Evolutionary conservation across 1,140 invertebrate genomes (phyloP).

Genomic region (Microplitis demolitor): DNA sequence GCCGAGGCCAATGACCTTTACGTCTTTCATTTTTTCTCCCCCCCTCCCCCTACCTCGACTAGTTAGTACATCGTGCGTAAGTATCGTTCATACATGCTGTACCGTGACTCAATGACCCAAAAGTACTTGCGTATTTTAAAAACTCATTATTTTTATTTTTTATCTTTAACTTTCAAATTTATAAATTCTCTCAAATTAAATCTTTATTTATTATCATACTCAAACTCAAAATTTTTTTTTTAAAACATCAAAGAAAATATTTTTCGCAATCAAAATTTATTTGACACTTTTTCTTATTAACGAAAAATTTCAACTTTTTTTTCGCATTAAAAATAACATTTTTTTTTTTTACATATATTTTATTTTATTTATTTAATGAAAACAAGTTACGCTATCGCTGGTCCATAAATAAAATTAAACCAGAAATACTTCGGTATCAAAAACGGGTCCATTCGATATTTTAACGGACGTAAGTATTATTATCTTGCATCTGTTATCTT

Average conservation of each 20-base stretch:
- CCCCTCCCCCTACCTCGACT: neutral
- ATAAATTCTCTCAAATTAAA: no score
- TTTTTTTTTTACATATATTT: no score
- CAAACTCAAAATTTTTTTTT: no score
- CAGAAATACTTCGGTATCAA: conserved; percentile 50
- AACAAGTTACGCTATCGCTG: conserved; percentile 37
- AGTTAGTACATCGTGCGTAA: neutral
- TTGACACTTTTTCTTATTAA: no score
- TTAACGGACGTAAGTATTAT: conserved; percentile 37
- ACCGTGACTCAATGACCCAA: conserved; percentile 29
- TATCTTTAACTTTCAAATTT: no score
- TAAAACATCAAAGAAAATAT: no score
- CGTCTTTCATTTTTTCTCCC: conserved; percentile 23
- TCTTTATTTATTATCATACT: no score
- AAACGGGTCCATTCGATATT: conserved; percentile 28
- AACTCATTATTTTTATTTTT: no score
- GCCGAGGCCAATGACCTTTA: conserved; percentile 42
- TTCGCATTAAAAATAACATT: no score
- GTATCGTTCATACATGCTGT: conserved; percentile 8
- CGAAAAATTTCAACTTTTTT: no score
- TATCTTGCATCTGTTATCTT: conserved; percentile 45
- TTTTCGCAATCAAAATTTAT: no score
- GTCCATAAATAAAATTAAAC: conserved; percentile 45
- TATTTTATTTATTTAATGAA: neutral
- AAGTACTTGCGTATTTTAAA: neutral